Conservation (phyloP, 2,113 vertebrate genomes). For the Empidonax alnorum region DNA sequence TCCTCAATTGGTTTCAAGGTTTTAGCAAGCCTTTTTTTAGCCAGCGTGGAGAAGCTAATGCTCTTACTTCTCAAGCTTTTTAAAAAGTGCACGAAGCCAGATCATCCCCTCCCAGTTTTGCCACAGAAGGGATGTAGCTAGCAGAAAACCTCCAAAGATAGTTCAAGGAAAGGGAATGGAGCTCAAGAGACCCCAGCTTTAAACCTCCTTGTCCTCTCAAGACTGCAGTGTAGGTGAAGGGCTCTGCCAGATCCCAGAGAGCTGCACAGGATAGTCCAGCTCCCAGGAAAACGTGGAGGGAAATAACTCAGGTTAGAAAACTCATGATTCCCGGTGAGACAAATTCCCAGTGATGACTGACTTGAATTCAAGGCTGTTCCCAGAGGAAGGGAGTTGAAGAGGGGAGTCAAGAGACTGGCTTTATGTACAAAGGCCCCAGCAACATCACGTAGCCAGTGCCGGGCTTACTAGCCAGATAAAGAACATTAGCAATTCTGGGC, state of each 20-base stretch:
- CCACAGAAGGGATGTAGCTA: constrained; percentile 9
- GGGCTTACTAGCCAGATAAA: neutral
- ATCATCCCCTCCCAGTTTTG: constrained; percentile 60
- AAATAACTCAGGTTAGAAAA: neutral
- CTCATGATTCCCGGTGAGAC: neutral
- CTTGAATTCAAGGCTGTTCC: neutral
- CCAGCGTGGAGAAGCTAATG: constrained; percentile 55
- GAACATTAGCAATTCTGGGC: neutral
- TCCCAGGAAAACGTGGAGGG: neutral
- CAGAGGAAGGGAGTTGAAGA: neutral
- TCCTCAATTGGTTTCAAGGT: constrained; percentile 54
- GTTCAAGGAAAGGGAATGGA: neutral
- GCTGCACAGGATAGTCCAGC: neutral
- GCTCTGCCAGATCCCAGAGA: neutral
- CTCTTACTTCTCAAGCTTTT: constrained; percentile 68
- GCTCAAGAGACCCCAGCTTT: neutral
- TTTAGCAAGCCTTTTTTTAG: constrained; percentile 69
- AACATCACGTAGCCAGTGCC: neutral
- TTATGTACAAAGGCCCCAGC: neutral
- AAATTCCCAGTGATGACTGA: neutral
- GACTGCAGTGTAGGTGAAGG: neutral
- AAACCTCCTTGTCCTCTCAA: neutral
- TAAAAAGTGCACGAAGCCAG: constrained; percentile 48
- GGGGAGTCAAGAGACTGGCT: neutral
- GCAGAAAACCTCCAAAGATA: constrained; percentile 33